Evolutionary conservation across 2,888 invertebrate genomes (phyloP).

Genomic region (Sphaerophoria taeniata): DNA sequence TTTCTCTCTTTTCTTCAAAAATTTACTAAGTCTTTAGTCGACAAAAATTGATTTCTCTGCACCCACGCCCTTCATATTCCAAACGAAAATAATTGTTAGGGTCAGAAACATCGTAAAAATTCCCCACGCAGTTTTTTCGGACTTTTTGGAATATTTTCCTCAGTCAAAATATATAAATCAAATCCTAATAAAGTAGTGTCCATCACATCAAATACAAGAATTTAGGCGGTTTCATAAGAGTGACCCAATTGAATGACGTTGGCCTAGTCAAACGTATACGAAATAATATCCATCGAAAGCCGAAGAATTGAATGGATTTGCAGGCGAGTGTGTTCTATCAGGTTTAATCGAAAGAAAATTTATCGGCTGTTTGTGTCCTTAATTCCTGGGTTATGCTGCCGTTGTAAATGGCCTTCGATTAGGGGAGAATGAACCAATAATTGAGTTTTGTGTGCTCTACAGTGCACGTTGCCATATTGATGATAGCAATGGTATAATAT

Average conservation of each 20-base stretch:
- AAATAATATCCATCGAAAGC: not conserved
- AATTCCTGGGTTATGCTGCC: constrained; percentile 59
- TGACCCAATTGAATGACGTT: not conserved
- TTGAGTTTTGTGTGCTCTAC: constrained; percentile 53
- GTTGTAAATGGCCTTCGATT: constrained; percentile 59
- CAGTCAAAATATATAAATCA: constrained; percentile 58
- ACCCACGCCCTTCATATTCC: no score
- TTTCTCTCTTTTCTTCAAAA: no score
- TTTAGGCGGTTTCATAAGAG: constrained; percentile 27
- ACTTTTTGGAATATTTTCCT: constrained; percentile 34
- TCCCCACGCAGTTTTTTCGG: constrained; percentile 18
- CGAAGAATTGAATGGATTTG: not conserved
- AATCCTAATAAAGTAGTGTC: constrained; percentile 64
- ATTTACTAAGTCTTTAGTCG: no score
- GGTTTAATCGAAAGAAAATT: constrained; percentile 65
- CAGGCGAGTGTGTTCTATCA: constrained; percentile 29
- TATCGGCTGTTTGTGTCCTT: constrained; percentile 67
- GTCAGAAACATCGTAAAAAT: not conserved
- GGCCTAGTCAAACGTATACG: no score
- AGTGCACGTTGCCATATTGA: constrained; percentile 13
- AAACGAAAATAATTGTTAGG: no score
- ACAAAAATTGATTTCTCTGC: no score
- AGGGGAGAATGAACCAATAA: constrained; percentile 48
- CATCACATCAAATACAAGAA: constrained; percentile 38
- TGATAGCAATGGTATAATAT: not conserved